Percentiles rank a stretch among this genome's conserved stretches.
These are phyloP conservation scores for Crambe crambe DNA, from an alignment of 37 sponge, comb jelly and placozoan genomes.

Conservation along the genomic window DNA sequence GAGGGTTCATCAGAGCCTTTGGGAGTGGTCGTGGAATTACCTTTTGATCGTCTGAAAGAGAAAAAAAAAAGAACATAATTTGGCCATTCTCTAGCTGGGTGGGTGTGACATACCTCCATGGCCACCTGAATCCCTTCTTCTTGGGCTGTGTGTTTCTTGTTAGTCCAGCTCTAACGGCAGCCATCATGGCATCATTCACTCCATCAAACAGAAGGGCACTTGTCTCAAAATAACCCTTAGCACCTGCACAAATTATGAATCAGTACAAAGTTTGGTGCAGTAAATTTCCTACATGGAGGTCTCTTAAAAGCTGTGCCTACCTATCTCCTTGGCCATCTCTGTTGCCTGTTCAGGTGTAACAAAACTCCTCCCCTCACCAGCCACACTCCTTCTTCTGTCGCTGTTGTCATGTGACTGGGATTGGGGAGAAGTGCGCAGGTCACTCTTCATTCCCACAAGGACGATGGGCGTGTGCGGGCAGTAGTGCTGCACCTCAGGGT, in stretches of 20 bases:
- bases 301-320: too few species aligned
- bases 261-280: too few species aligned
- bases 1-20: slow-evolving; percentile 31
- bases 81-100: neutral
- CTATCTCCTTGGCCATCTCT: slow-evolving; percentile 49
- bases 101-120: slow-evolving; percentile 30
- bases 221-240: slow-evolving; percentile 64
- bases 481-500: slow-evolving; percentile 51
- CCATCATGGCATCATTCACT: slow-evolving; percentile 42
- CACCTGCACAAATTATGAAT: slow-evolving; percentile 25
- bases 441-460: slow-evolving; percentile 63
- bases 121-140: slow-evolving; percentile 37
- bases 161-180: slow-evolving; percentile 34
- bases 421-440: too few species aligned
- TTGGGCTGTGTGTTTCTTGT: neutral
- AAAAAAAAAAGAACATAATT: neutral
- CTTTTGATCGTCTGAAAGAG: slow-evolving; percentile 6
- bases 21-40: neutral
- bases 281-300: neutral
- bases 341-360: slow-evolving; percentile 25
- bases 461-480: slow-evolving; percentile 66
- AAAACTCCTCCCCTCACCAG: neutral
- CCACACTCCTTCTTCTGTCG: neutral
- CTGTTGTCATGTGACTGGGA: too few species aligned
- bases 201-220: slow-evolving; percentile 67